A percentile compares a stretch with the other conserved stretches of the same genome.
Evolutionary conservation across 2,888 invertebrate genomes (phyloP).

Genomic region (Melinaea menophilus): DNA sequence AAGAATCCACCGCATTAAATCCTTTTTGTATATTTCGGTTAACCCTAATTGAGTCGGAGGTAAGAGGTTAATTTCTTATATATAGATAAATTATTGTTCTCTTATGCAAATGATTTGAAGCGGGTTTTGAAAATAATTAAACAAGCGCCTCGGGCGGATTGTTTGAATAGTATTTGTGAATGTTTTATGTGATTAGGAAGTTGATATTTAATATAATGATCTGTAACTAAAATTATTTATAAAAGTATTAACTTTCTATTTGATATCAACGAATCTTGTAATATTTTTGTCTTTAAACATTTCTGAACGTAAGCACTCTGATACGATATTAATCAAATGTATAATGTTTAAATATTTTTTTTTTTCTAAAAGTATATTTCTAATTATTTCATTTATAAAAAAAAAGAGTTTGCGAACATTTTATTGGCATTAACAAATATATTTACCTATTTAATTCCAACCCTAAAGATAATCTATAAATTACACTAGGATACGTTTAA

Average conservation of each 20-base stretch:
- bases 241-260: constrained; percentile 29
- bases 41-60: constrained; percentile 68
- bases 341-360: too few relatives aligned
- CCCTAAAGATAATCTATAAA: not conserved
- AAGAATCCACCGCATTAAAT: constrained; percentile 61
- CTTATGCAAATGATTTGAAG: constrained; percentile 69
- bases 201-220: constrained; percentile 40
- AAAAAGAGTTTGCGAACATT: not conserved
- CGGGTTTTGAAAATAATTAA: constrained; percentile 69
- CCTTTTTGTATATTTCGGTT: constrained; percentile 69
- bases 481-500: not conserved
- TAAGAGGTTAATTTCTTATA: constrained; percentile 69
- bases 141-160: constrained; percentile 60
- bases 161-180: constrained; percentile 57
- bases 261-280: not conserved
- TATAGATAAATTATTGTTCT: constrained; percentile 70
- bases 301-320: too few relatives aligned
- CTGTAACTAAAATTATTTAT: constrained; percentile 40
- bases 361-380: too few relatives aligned
- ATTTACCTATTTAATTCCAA: not conserved
- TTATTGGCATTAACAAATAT: not conserved
- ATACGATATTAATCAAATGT: too few relatives aligned
- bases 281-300: too few relatives aligned
- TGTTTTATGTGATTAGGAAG: constrained; percentile 68
- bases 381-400: too few relatives aligned